A percentile compares a stretch with the other conserved stretches of the same genome.
These are phyloP conservation scores for Microplitis demolitor DNA, from an alignment of 1,140 invertebrate species.

Conservation along the genomic window DNA sequence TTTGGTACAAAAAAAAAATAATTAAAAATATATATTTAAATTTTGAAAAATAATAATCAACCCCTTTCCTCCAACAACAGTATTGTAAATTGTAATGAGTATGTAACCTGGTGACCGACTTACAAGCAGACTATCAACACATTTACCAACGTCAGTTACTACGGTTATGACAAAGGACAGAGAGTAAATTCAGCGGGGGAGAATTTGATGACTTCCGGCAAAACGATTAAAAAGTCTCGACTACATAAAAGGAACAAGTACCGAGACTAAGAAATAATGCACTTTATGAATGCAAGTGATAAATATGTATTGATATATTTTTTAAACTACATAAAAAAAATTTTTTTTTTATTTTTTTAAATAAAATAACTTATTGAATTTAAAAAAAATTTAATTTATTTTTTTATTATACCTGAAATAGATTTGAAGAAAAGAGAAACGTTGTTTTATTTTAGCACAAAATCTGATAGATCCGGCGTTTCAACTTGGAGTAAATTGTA, in stretches of 20 bases:
- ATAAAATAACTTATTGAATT: too few relatives aligned
- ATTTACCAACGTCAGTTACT: too few relatives aligned
- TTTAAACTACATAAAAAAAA: too few relatives aligned
- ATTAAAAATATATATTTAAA: too few relatives aligned
- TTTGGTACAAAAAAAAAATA: too few relatives aligned
- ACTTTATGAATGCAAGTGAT: too few relatives aligned
- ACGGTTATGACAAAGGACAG: background rate
- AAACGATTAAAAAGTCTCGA: background rate
- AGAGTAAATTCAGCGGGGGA: background rate
- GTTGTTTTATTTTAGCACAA: background rate
- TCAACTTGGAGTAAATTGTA: conserved; percentile 37
- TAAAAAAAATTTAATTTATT: too few relatives aligned
- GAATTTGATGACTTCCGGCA: conserved; percentile 1
- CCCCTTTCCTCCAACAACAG: background rate
- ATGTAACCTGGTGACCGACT: conserved; percentile 24
- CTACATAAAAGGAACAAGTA: background rate
- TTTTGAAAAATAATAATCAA: too few relatives aligned
- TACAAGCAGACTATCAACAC: background rate
- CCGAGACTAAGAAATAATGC: too few relatives aligned
- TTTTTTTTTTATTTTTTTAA: too few relatives aligned
- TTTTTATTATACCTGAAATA: too few relatives aligned
- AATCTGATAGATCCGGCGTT: conserved; percentile 25
- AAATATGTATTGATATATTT: too few relatives aligned
- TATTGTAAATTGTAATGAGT: background rate
- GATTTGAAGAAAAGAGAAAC: background rate